phyloP scores from a whole-genome alignment of 2,797 vertebrate species.

The Pithecia hirsuta region DNA sequence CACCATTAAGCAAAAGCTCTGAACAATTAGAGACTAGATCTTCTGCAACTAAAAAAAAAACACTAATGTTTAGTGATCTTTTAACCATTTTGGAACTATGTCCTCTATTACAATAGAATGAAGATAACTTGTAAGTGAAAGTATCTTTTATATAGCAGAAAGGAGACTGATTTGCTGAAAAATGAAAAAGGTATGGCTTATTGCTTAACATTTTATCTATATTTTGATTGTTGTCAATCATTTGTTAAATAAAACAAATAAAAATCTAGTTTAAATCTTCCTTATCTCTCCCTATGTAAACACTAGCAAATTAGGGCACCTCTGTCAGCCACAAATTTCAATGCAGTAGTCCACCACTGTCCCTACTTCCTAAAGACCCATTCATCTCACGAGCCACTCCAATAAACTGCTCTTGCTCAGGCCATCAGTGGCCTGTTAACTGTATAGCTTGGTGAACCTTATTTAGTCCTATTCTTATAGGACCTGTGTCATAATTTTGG shows the following conservation, averaged over 20 bases:
- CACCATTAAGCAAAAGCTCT: conserved; percentile 56
- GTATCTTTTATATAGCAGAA: neutral
- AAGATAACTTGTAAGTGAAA: neutral
- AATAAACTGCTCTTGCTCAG: neutral
- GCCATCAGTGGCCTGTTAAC: neutral
- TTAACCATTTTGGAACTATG: neutral
- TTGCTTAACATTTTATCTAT: neutral
- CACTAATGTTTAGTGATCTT: neutral
- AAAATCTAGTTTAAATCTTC: neutral
- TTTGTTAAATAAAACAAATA: neutral
- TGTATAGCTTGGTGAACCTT: neutral
- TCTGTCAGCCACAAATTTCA: neutral
- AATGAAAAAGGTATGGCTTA: neutral
- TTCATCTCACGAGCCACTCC: neutral
- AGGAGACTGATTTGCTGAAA: neutral
- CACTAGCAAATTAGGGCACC: neutral
- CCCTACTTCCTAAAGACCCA: neutral
- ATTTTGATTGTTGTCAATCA: neutral
- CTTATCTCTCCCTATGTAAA: neutral
- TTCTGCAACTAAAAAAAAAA: conserved; percentile 33
- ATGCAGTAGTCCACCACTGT: neutral
- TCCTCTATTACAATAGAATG: neutral
- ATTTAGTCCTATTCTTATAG: neutral
- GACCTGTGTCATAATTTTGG: neutral
- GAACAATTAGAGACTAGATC: conserved; percentile 39